phyloP scores from a whole-genome alignment of 2,113 vertebrate genomes.

The Urocitellus parryii region DNA sequence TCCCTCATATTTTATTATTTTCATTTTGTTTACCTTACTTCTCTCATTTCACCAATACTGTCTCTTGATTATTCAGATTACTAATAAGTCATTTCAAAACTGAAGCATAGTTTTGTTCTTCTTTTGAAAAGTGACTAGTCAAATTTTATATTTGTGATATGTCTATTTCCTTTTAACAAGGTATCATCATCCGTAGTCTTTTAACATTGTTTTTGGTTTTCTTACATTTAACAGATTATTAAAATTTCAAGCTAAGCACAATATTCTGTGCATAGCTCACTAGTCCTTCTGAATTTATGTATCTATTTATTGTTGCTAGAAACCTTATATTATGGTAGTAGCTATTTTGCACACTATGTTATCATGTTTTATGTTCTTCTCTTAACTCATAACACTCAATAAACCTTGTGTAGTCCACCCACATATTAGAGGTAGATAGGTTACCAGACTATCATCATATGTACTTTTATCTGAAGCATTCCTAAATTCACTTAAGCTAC shows the following conservation, averaged over 20 bases:
- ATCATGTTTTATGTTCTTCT: neutral
- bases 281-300: neutral
- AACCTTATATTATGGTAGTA: neutral
- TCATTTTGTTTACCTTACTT: neutral
- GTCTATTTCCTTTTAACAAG: neutral
- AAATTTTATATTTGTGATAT: constrained; percentile 7
- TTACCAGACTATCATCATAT: neutral
- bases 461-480: neutral
- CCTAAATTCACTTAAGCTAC: neutral
- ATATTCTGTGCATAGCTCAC: neutral
- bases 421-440: neutral
- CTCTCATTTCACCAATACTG: neutral
- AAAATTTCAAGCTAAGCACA: neutral
- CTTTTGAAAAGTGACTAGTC: neutral
- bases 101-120: neutral
- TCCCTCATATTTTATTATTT: neutral
- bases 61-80: neutral
- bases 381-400: neutral
- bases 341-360: neutral
- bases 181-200: neutral
- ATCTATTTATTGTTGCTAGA: neutral
- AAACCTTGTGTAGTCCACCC: neutral
- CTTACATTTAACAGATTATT: neutral
- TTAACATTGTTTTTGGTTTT: neutral
- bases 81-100: neutral